Evolutionary conservation across 2,888 invertebrate genomes (phyloP), one percentile per base, ranked within the genome.

Genomic region (Acheta domesticus): DNA sequence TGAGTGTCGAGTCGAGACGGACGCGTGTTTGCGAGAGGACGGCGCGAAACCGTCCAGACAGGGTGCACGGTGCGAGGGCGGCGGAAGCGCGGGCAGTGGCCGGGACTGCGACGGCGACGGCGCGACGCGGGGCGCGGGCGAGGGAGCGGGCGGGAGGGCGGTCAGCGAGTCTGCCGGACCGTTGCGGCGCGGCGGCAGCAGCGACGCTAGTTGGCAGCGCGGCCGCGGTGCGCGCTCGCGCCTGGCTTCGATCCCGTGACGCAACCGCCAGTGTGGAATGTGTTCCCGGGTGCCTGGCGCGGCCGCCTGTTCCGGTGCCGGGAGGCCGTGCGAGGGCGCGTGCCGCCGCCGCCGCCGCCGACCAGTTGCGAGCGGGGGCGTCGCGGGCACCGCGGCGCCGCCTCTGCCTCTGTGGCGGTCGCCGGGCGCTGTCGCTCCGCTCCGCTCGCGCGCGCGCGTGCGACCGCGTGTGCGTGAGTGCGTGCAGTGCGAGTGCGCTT

Each of bases 221-320:
- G 62, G 62, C 62, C 62, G n/a, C 62, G 62, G 12, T 12, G 62
- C 62, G 62, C 62, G 62, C 62, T 62, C 62, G 62, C n/a, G 62
- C 62, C 62, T n/a, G 16, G 62, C n/a, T 62, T 62, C 62, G 62
- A 62, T 62, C 62, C 62, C 62, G 62, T 62, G 62, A 62, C 62
- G 62, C 62, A 62, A 62, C 62, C 62, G 62, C 62, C 62, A 62
- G 62, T 62, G 62, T 62, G 62, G 62, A 62, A 62, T 62, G 62
- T 62, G 62, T 62, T 62, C 62, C 62, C 62, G 62, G 62, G 62
- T 3, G 14, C 62, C 62, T 62, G 62, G 16, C 62, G 62, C 62
- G 62, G 62, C 19, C 62, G 62, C 16, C 19, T 14, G 62, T 14
- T 62, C 62, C 62, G 62, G 62, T 36, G 62, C n/a, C 62, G 62